Base-by-base conservation (phyloP, 2,113 vertebrate species). In the Toxotes jaculatrix region DNA sequence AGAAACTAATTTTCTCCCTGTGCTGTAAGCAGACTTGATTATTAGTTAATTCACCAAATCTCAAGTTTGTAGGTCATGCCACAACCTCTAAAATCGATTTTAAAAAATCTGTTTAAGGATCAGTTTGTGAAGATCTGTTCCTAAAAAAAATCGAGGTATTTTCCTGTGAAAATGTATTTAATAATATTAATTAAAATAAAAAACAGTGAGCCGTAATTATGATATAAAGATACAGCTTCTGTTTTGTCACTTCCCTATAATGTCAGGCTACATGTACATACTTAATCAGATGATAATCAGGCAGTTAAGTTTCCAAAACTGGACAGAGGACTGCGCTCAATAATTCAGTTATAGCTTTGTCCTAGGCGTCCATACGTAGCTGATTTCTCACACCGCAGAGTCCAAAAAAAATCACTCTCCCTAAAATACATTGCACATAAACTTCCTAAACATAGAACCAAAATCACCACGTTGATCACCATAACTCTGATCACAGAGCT, bases 351-450 rank as follows among this genome's bases (percentile, higher is more conserved):
- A 2, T n/a, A 23, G 38, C 16, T 23, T 3, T 7, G 9, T 62
- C 14, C 34, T 16, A 10, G 63, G 38, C 32, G 27, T 74, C 27
- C 31, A 79, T 42, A 17, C 14, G 19, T 45, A 70, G 80, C 68
- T 38, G 3, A 32, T 75, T 80, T 56, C 71, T 67, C 74, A 73
- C 38, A 71, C 55, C 49, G 68, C 34, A 34, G 11, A 64, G 68
- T 80, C 53, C 53, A 62, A 77, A 43, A 76, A 76, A 27, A 27
- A 1, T 56, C 32, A 10, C 40, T 67, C 55, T 79, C 21, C 78
- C 78, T 51, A 77, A 87, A 91, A 86, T 79, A 80, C 4, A 47
- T 19, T 49, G 27, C 60, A 31, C 27, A 69, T 75, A 79, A 89
- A 75, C 14, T 21, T 56, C 51, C 82, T 66, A 81, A 82, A 86